Base-by-base conservation (phyloP, 1,140 invertebrate genomes). In the Proctacanthus coquilletti region DNA sequence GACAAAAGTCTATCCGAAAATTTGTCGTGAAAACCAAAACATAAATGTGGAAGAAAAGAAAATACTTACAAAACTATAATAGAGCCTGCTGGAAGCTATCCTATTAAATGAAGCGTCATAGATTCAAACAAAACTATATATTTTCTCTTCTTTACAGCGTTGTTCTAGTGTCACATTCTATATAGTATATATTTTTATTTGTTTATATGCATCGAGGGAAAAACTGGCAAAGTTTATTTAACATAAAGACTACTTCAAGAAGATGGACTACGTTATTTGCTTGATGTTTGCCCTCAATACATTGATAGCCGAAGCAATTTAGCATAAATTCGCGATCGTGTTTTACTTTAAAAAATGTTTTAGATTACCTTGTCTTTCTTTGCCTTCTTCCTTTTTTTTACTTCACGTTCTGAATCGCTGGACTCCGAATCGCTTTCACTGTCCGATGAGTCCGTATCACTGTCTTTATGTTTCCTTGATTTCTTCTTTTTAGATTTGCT, bases 361-460 rank as follows among this genome's bases (percentile, higher is more conserved):
- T 45, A 18, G 4, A 17, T 46, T 68, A 71, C 69, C 68, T 72
- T 71, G 38, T 66, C 66, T 53, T 69, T 70, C 45, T 68, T 68
- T 34, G 61, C 61, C 41, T 60, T 64, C 39, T 62, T 63, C 35
- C 53, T 50, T 45, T 30, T 54, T 44, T 51, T 56, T 27, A 48
- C 19, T 31, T 56, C 53, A 34, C 44, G 46, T 36, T 70, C 68
- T 35, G 63, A 62, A 15, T 64, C 64, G 17, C 63, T 63, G 45
- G 50, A 62, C 18, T 34, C 51, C 2, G 53, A 56, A 36, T 66
- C 66, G 42, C 58, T 62, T 25, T 66, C 66, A 10, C 47, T 52
- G 10, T 53, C 47, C 39, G 47, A 42, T 39, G 54, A 46, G 40
- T 42, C 49, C 42, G 36, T 54, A 36, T 42, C 45, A 36, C 64